Percentiles rank a stretch among this genome's conserved stretches.
phyloP scores from a whole-genome alignment of 1,140 invertebrate genomes.

The Penaeus japonicus region DNA sequence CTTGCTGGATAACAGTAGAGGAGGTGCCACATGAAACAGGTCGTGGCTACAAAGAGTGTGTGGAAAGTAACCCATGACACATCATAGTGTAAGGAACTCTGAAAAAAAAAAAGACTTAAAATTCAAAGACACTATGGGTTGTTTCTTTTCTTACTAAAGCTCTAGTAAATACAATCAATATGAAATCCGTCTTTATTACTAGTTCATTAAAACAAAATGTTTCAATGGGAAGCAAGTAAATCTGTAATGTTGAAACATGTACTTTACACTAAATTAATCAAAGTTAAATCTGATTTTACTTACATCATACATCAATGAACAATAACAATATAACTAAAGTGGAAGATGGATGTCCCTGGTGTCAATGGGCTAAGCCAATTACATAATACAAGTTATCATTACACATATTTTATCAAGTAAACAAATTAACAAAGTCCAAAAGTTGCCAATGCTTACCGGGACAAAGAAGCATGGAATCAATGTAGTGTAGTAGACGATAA shows the following conservation, averaged over 20 bases:
- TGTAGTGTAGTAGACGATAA: slow-evolving; percentile 89
- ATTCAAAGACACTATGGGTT: not conserved
- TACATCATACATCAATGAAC: too few relatives aligned
- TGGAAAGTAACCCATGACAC: slow-evolving; percentile 83
- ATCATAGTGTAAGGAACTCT: slow-evolving; percentile 86
- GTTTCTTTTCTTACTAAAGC: not conserved
- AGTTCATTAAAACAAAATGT: too few relatives aligned
- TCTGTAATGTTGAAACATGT: too few relatives aligned
- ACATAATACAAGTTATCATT: too few relatives aligned
- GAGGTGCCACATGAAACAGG: slow-evolving; percentile 81
- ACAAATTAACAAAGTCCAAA: too few relatives aligned
- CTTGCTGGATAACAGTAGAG: slow-evolving; percentile 78
- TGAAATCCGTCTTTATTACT: too few relatives aligned
- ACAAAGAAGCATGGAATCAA: slow-evolving; percentile 91
- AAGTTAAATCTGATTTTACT: not conserved
- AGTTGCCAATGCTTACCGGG: slow-evolving; percentile 69
- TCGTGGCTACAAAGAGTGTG: slow-evolving; percentile 81
- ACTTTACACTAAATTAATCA: not conserved
- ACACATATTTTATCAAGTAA: too few relatives aligned
- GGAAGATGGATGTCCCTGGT: too few relatives aligned
- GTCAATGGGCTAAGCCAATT: not conserved
- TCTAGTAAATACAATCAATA: too few relatives aligned
- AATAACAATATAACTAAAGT: too few relatives aligned
- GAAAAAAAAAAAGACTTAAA: slow-evolving; percentile 61
- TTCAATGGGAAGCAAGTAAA: not conserved